Percentiles rank a stretch among this genome's conserved stretches.
Conservation (phyloP, 2,888 invertebrate genomes). For the Caenorhabditis imperialis region DNA sequence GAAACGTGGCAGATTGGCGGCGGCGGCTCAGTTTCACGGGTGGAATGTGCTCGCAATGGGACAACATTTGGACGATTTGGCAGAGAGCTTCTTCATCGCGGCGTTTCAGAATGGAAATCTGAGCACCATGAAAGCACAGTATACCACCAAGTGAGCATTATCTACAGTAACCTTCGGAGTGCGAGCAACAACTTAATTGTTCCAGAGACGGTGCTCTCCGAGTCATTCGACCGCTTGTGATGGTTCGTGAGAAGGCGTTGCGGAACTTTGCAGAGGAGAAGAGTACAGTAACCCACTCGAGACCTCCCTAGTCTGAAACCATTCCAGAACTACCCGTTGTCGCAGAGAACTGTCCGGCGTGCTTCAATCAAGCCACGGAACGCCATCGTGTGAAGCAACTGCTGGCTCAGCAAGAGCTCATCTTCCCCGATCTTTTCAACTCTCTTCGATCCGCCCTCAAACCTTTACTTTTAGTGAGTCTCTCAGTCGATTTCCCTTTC, state of each 20-base stretch:
- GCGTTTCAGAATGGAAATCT: slow-evolving; percentile 88
- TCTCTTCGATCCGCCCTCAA: slow-evolving; percentile 63
- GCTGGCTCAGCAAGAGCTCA: slow-evolving; percentile 65
- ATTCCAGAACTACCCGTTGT: slow-evolving; percentile 84
- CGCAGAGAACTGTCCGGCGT: slow-evolving; percentile 82
- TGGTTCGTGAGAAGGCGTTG: slow-evolving; percentile 87
- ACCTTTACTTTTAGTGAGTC: slow-evolving; percentile 54
- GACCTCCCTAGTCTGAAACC: too few relatives aligned
- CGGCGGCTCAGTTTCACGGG: slow-evolving; percentile 85
- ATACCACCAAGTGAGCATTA: slow-evolving; percentile 85
- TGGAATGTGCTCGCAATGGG: slow-evolving; percentile 91
- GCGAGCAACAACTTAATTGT: slow-evolving; percentile 48
- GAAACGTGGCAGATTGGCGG: slow-evolving; percentile 85
- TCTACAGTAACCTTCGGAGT: too few relatives aligned
- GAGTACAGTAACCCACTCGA: slow-evolving; percentile 27
- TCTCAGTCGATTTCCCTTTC: too few relatives aligned
- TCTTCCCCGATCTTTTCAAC: slow-evolving; percentile 68
- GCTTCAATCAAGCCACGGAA: slow-evolving; percentile 77
- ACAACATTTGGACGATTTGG: slow-evolving; percentile 89
- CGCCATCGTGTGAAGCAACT: slow-evolving; percentile 66
- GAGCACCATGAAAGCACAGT: slow-evolving; percentile 86
- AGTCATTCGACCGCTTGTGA: slow-evolving; percentile 89
- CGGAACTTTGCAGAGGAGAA: slow-evolving; percentile 86
- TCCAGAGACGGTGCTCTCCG: slow-evolving; percentile 86
- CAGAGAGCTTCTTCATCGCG: slow-evolving; percentile 86